Evolutionary conservation across 2,113 vertebrate species (phyloP), one percentile per base, ranked within the genome.

Genomic region (Lanius ludovicianus): DNA sequence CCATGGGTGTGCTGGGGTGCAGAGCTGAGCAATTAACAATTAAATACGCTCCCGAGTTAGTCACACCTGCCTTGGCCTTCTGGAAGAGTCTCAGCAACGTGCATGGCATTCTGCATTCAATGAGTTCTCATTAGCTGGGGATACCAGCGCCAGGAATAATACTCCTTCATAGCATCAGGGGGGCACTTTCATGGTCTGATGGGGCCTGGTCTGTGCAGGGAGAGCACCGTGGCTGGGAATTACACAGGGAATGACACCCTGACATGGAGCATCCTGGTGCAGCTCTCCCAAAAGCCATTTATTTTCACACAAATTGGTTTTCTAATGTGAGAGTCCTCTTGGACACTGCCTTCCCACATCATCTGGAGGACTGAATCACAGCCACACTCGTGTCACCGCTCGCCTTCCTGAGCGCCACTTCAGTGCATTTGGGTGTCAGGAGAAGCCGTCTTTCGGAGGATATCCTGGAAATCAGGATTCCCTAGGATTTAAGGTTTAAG

Each of bases 401-500:
- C 8, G 1, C 70, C 64, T n/a, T 35, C 46, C 82, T 7, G 9
- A 59, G 41, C 3, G 15, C 41, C 31, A 15, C 27, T 42, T 18
- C 1, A 0, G 13, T 1, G 47, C 7, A 1, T 14, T 44, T 1
- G 4, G 33, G 4, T 21, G 30, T 19, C 10, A 25, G 15, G 42
- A 23, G 50, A 55, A 15, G 28, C 2, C 1, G 0, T 35, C 27
- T 28, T 60, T 20, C 55, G 3, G 13, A 42, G 42, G 49, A 82
- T 31, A 73, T 47, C 47, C 21, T 46, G 42, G 64, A 28, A 77
- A 63, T 56, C 12, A 8, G 63, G 19, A 42, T 28, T 24, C 57
- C 49, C 42, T 28, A 4, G 79, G 35, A 42, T 55, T 69, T 55
- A 15, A 42, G 63, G 47, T 62, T 49, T 69, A 42, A 63, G 63